A percentile compares a stretch with the other conserved stretches of the same genome.
Evolutionary conservation across 1,140 invertebrate species (phyloP).

Genomic region (Harpegnathos saltator): DNA sequence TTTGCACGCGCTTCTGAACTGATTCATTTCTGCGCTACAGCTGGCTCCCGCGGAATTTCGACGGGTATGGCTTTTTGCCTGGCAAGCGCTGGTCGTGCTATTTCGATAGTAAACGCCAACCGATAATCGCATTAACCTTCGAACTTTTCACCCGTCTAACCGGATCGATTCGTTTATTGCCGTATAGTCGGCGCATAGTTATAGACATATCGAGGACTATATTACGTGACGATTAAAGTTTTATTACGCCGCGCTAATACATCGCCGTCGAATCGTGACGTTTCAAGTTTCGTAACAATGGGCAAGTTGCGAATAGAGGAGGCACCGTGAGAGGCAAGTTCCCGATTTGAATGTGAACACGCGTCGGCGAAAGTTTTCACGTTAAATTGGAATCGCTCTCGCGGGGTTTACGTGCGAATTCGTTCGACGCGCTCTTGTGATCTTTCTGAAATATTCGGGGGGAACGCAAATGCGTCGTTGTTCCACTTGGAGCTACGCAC

Average conservation of each 20-base stretch:
- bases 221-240: slow-evolving; percentile 37
- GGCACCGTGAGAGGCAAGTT: not conserved
- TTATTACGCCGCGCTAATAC: not conserved
- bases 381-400: slow-evolving; percentile 27
- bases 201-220: not conserved
- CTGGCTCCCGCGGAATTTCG: no score
- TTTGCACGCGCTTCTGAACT: no score
- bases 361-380: slow-evolving; percentile 7
- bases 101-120: not conserved
- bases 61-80: no score
- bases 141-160: slow-evolving; percentile 3
- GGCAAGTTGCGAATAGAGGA: not conserved
- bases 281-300: slow-evolving; percentile 17
- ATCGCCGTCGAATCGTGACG: not conserved
- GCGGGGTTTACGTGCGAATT: slow-evolving; percentile 13
- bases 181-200: not conserved
- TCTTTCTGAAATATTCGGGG: slow-evolving; percentile 26
- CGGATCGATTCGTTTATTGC: not conserved
- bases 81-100: no score
- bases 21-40: no score
- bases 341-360: slow-evolving; percentile 12
- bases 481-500: not conserved
- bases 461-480: not conserved
- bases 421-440: not conserved
- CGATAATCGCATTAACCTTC: slow-evolving; percentile 8